Conservation (phyloP, 2,113 vertebrate species). For the Amazona guildingii region DNA sequence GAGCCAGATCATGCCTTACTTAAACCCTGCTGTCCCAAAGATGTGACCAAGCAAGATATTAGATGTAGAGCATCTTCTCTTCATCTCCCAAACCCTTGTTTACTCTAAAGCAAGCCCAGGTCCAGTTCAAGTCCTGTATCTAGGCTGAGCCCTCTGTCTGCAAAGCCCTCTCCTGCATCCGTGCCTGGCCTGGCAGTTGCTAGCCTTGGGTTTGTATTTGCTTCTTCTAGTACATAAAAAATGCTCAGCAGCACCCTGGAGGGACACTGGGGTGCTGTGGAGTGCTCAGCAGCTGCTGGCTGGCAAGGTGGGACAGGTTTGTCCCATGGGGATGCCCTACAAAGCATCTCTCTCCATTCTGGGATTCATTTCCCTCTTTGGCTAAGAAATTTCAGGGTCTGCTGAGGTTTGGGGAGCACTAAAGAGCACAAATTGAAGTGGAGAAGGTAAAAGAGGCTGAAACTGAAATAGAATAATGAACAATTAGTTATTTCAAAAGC, state of each 20-base stretch:
- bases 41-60: neutral
- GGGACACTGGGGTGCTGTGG: neutral
- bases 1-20: neutral
- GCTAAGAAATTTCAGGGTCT: neutral
- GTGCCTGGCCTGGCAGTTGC: accelerated
- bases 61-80: neutral
- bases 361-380: neutral
- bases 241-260: neutral
- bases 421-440: neutral
- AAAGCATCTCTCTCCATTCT: neutral
- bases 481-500: neutral
- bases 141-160: too few species aligned
- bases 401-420: neutral
- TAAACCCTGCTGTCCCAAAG: neutral
- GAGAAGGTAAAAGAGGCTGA: neutral
- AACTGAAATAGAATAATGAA: neutral
- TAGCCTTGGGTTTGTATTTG: neutral
- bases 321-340: neutral
- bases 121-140: neutral
- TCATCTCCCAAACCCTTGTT: neutral
- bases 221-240: neutral
- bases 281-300: neutral
- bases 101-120: neutral
- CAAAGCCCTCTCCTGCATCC: neutral
- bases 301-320: neutral